Conservation (phyloP, 92 coral and sea anemone species). For the Palythoa heliodiscus region DNA sequence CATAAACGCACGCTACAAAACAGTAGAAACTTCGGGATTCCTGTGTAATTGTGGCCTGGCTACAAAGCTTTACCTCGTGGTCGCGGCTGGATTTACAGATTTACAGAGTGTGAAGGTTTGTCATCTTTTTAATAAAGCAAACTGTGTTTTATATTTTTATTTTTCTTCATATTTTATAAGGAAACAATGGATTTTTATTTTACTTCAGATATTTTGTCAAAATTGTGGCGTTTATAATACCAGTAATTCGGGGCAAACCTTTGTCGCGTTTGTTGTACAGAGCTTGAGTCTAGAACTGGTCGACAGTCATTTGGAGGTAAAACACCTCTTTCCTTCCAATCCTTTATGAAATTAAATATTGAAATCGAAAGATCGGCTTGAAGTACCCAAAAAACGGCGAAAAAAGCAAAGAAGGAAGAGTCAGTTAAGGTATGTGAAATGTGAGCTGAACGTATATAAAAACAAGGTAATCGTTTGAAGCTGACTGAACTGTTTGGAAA, state of each 20-base stretch:
- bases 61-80: neutral
- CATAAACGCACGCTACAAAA: neutral
- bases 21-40: neutral
- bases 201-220: neutral
- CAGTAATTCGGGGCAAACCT: conserved; percentile 5
- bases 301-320: too few species aligned
- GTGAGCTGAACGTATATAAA: too few species aligned
- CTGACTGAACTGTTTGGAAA: too few species aligned
- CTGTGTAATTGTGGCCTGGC: neutral
- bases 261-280: neutral
- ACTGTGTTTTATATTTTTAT: neutral
- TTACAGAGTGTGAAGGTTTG: conserved; percentile 10
- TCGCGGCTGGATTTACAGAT: neutral
- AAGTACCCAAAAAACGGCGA: too few species aligned
- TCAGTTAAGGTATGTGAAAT: too few species aligned
- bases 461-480: too few species aligned
- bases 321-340: too few species aligned
- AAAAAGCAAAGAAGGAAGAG: too few species aligned
- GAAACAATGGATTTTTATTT: neutral
- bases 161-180: neutral
- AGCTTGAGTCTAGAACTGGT: too few species aligned
- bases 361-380: too few species aligned
- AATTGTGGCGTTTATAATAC: neutral
- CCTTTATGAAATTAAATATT: too few species aligned
- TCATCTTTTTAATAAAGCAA: neutral